phyloP scores from a whole-genome alignment of 1,140 invertebrate genomes.

The Cheumatopsyche charites region DNA sequence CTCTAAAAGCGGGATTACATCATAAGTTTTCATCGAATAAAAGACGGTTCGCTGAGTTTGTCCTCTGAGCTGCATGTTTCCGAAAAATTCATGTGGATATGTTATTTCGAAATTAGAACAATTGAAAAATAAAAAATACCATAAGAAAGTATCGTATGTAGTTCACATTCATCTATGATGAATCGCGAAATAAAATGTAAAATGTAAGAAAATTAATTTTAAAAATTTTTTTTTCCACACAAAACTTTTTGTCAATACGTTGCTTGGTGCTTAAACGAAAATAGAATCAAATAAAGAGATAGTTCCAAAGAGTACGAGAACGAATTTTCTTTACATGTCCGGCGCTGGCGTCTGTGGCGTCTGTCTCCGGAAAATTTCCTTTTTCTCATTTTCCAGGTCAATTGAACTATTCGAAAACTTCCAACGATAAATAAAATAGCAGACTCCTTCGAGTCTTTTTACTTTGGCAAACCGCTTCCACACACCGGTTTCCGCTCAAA shows the following conservation, averaged over 20 bases:
- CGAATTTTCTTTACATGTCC: neutral
- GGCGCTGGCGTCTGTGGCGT: neutral
- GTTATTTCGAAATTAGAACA: no score
- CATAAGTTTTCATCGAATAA: constrained; percentile 32
- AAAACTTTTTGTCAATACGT: no score
- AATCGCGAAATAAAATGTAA: no score
- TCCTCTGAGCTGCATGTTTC: no score
- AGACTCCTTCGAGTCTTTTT: neutral
- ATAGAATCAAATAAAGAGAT: neutral
- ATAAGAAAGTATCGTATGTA: no score
- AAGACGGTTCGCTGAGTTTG: constrained; percentile 10
- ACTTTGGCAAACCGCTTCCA: no score
- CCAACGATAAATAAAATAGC: constrained; percentile 30
- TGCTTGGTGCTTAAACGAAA: no score
- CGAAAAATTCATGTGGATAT: no score
- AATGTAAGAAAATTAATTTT: no score
- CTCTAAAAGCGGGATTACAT: constrained; percentile 17
- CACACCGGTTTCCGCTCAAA: constrained; percentile 9
- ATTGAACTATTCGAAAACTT: constrained; percentile 36
- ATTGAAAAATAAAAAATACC: no score
- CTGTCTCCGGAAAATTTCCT: constrained; percentile 13
- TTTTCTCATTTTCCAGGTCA: constrained; percentile 36
- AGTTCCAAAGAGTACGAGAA: neutral
- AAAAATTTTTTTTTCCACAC: no score
- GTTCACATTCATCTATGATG: no score